phyloP scores from a whole-genome alignment of 2,797 vertebrate species.

The Myripristis jacobus region DNA sequence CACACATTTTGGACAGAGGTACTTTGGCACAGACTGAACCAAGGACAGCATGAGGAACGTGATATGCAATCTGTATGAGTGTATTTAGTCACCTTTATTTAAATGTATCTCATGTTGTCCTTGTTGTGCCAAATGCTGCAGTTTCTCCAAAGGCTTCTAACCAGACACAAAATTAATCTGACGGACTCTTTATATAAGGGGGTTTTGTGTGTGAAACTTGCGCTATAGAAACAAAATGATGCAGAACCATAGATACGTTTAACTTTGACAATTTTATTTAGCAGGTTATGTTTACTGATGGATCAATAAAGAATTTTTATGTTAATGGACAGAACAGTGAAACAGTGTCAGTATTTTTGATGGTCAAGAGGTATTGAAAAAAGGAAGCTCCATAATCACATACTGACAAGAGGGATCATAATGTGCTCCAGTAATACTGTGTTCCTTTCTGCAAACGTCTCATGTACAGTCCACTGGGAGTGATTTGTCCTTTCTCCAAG shows the following conservation, averaged over 20 bases:
- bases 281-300: conserved; percentile 67
- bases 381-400: conserved; percentile 51
- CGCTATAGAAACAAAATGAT: conserved; percentile 32
- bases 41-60: conserved; percentile 58
- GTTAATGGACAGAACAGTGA: conserved; percentile 64
- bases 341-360: conserved; percentile 43
- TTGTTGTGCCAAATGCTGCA: conserved; percentile 69
- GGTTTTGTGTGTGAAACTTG: no score
- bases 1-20: conserved; percentile 97
- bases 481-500: conserved; percentile 31
- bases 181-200: conserved; percentile 52
- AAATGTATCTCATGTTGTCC: conserved; percentile 57
- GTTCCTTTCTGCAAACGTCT: conserved; percentile 22
- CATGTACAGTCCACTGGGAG: conserved; percentile 11
- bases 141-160: conserved; percentile 43
- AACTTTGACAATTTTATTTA: conserved; percentile 75
- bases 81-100: conserved; percentile 58
- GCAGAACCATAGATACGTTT: conserved; percentile 42
- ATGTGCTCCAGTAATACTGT: conserved; percentile 36
- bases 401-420: conserved; percentile 48
- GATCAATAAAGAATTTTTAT: conserved; percentile 79
- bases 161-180: conserved; percentile 26
- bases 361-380: conserved; percentile 34
- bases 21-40: conserved; percentile 93
- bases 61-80: conserved; percentile 33